Evolutionary conservation across 2,888 invertebrate species (phyloP), one percentile per base, ranked within the genome.

Genomic region (Phrixothrix hirtus): DNA sequence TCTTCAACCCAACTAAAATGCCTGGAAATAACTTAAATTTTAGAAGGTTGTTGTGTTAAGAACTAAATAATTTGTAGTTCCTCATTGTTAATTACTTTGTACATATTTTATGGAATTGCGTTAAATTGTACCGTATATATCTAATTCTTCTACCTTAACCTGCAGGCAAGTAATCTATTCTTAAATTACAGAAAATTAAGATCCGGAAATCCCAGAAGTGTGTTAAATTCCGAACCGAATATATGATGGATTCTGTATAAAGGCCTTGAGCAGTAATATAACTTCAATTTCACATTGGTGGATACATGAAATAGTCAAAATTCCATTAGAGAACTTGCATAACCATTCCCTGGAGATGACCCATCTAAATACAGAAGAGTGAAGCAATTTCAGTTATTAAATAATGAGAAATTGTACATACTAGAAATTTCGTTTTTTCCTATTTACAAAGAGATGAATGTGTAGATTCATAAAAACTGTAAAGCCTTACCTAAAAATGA

Each of bases 271-370:
- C 46, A 41, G 30, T 46, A 52, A 52, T 52, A 47, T 53, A 47
- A 47, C 47, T 52, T 52, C 46, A 52, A 52, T 52, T 52, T 46
- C 46, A 27, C 52, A 52, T 52, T 36, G 52, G 46, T 26, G 30
- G 35, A 42, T 52, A 41, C 42, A 45, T 34, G 45, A 34, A 21
- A 51, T 45, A 41, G 45, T 41, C 45, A 51, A 51, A 51, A 52
- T 52, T 52, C 52, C 42, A 52, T 52, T 52, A 52, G 12, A 36
- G 46, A 53, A 47, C 53, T 53, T 53, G 53, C 53, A 47, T 47
- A 53, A 43, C 53, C 47, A 43, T 47, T 53, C 53, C 53, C 53
- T 26, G 12, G 53, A 47, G 53, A 43, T 43, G 47, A 53, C 53
- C 53, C 47, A 38, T 30, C 30, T 43, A 46, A 42, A 46, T 32